Evolutionary conservation across 1,140 invertebrate genomes (phyloP).

Genomic region (Batillaria attramentaria): DNA sequence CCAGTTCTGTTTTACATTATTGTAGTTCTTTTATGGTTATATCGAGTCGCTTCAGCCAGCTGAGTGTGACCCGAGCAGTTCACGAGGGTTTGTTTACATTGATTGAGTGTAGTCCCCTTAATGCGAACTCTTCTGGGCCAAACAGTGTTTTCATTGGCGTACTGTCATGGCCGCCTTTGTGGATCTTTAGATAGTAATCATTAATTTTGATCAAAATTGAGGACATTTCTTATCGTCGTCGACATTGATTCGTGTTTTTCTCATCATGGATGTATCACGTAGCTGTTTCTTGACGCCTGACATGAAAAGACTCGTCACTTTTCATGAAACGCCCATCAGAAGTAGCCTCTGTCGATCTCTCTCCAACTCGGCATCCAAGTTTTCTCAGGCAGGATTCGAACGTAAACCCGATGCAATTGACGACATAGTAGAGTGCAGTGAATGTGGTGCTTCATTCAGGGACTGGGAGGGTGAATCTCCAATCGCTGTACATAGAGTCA

Average conservation of each 20-base stretch:
- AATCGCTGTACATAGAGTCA: not conserved
- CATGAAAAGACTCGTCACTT: not conserved
- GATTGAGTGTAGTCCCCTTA: too few relatives aligned
- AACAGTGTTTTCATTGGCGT: too few relatives aligned
- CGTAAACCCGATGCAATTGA: not conserved
- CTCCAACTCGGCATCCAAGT: not conserved
- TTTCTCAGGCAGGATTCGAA: not conserved
- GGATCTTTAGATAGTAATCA: too few relatives aligned
- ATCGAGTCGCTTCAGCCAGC: too few relatives aligned
- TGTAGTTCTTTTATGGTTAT: too few relatives aligned
- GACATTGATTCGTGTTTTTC: not conserved
- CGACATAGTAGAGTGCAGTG: not conserved
- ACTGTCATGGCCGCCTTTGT: too few relatives aligned
- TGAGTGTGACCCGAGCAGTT: too few relatives aligned
- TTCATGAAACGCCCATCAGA: not conserved
- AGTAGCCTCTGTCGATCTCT: not conserved
- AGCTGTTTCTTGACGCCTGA: not conserved
- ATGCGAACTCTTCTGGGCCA: too few relatives aligned
- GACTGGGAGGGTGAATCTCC: conserved; percentile 12
- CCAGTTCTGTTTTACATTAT: too few relatives aligned
- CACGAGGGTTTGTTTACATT: too few relatives aligned
- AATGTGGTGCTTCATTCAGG: not conserved
- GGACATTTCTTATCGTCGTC: not conserved
- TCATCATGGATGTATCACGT: not conserved
- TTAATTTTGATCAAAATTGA: not conserved